Evolutionary conservation across 2,113 vertebrate species (phyloP).

Genomic region (Typhlomys cinereus): DNA sequence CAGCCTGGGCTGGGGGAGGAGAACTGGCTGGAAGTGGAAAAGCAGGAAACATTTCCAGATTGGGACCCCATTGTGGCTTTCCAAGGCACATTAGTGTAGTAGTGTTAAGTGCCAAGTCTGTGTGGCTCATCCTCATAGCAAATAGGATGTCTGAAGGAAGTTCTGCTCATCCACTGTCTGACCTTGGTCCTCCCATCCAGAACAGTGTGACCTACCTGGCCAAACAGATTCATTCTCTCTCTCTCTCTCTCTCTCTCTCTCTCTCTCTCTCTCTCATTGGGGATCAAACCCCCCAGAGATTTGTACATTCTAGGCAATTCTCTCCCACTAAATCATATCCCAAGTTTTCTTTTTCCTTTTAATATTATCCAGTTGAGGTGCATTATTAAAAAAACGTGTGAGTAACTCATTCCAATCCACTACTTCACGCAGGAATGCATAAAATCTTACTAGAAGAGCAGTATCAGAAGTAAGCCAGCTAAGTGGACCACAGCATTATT

Average conservation of each 20-base stretch:
- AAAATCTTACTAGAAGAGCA: not conserved
- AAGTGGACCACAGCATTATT: not conserved
- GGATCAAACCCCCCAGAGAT: not conserved
- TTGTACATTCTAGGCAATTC: not conserved
- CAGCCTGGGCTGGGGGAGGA: not conserved
- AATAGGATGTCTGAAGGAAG: not conserved
- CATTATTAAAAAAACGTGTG: not conserved
- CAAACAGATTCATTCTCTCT: not conserved
- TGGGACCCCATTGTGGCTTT: not conserved
- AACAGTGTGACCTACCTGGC: not conserved
- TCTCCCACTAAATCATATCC: not conserved
- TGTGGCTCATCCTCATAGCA: not conserved
- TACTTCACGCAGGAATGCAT: not conserved
- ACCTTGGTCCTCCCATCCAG: not conserved
- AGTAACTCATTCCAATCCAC: not conserved
- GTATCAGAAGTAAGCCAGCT: not conserved
- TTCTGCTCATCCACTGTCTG: not conserved
- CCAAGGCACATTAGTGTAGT: not conserved
- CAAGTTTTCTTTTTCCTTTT: not conserved
- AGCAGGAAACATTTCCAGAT: not conserved
- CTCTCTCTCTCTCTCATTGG: not conserved
- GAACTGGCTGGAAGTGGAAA: constrained; percentile 12
- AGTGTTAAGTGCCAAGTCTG: fast-evolving
- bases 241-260: not conserved
- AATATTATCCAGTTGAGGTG: not conserved